Evolutionary conservation across 2,797 vertebrate genomes (phyloP), one percentile per base, ranked within the genome.

Genomic region (Orientallactaga sibirica): DNA sequence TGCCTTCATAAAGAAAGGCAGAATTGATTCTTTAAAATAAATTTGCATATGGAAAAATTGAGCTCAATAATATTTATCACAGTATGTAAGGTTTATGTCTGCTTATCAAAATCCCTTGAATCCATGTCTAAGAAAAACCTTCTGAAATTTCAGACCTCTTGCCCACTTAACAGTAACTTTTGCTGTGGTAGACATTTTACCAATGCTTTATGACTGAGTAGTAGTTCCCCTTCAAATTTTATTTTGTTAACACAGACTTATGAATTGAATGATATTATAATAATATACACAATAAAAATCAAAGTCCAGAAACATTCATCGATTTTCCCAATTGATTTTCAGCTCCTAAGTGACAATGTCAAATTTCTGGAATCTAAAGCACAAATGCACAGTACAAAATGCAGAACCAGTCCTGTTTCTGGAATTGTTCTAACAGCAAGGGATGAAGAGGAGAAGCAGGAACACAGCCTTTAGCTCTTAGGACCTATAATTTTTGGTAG

Each of bases 121-220:
- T 48, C 14, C 3, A 4, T 78, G 85, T 33, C 33, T 48, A 88
- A 92, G 14, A 52, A 92, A 77, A 3, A 52, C 4, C 61, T 29
- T 64, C 8, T 29, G 61, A 74, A 58, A 58, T 6, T 15, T 19
- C 70, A 90, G 8, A 64, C 24, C 33, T 75, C 85, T 22, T 61
- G 18, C 33, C 19, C 27, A 70, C 74, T 93, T 71, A 91, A 76
- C 19, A 41, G 27, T 58, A 82, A n/a, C 73, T 58, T 95, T 91
- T 92, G 52, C 74, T 55, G 43, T 1, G 61, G 1, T 33, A 84
- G 80, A 18, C 7, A 48, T 24, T 80, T 86, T 71, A 77, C 68
- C 66, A 52, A 10, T 55, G 61, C 5, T 85, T 91, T 27, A 80
- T 78, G n/a, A 9, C 37, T 92, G 4, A 79, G 18, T 82, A 86